A percentile compares a stretch with the other conserved stretches of the same genome.
Evolutionary conservation across 2,113 vertebrate species (phyloP).

Genomic region (Edolisoma coerulescens): DNA sequence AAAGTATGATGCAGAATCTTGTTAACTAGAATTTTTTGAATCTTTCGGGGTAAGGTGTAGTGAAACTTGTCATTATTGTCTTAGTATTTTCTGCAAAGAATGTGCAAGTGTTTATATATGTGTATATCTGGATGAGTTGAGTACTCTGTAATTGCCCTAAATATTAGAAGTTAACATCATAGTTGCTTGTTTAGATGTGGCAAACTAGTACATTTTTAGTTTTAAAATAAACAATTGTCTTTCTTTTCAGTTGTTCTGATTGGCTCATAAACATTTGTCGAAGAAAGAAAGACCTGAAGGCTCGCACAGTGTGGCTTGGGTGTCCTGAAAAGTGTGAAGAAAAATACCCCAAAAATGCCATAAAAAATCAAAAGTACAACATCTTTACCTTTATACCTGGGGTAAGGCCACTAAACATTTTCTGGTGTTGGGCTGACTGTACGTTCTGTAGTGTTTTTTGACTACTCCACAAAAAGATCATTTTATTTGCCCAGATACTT

Average conservation of each 20-base stretch:
- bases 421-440: neutral
- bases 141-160: neutral
- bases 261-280: conserved; percentile 84
- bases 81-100: neutral
- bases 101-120: neutral
- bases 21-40: neutral
- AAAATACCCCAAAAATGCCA: conserved; percentile 91
- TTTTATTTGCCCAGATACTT: neutral
- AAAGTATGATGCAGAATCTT: neutral
- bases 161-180: neutral
- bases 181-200: neutral
- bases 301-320: conserved; percentile 95
- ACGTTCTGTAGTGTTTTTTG: neutral
- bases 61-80: neutral
- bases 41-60: neutral
- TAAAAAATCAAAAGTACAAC: conserved; percentile 99
- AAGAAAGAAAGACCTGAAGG: conserved; percentile 89
- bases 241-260: conserved; percentile 85
- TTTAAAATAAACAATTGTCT: neutral
- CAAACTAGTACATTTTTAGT: neutral
- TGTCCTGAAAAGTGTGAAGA: conserved; percentile 97
- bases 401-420: conserved; percentile 75
- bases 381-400: conserved; percentile 95
- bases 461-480: neutral
- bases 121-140: neutral